Percentiles rank a stretch among this genome's conserved stretches.
Conservation (phyloP, 2,888 invertebrate genomes). For the Drosophila histrio region DNA sequence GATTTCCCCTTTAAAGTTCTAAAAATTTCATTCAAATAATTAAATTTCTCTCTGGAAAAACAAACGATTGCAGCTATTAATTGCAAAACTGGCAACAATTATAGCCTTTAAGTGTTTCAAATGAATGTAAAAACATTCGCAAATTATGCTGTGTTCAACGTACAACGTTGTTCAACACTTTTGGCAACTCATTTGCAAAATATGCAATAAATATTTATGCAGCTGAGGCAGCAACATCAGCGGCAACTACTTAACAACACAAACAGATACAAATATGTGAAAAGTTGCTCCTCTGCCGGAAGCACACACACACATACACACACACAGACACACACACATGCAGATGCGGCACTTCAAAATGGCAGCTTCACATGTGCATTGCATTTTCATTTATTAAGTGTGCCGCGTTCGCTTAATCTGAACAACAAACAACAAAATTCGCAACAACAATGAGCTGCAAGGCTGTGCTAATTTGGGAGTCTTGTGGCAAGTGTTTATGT, state of each 20-base stretch:
- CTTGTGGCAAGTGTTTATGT: constrained; percentile 51
- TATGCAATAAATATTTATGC: constrained; percentile 78
- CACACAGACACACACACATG: neutral
- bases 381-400: constrained; percentile 72
- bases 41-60: neutral
- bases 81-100: constrained; percentile 27
- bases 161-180: constrained; percentile 44
- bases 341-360: constrained; percentile 50
- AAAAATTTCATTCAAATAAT: too few species aligned
- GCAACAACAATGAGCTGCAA: constrained; percentile 24
- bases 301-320: constrained; percentile 11
- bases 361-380: constrained; percentile 49
- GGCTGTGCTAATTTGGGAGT: constrained; percentile 20
- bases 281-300: constrained; percentile 56
- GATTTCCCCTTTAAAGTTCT: too few species aligned
- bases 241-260: constrained; percentile 74
- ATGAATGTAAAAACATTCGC: constrained; percentile 44
- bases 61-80: constrained; percentile 17
- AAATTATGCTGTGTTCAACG: constrained; percentile 17
- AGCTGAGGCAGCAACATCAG: constrained; percentile 51
- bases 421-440: constrained; percentile 53
- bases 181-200: constrained; percentile 65
- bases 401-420: constrained; percentile 60
- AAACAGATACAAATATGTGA: constrained; percentile 77
- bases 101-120: constrained; percentile 33